phyloP scores from a whole-genome alignment of 1,140 invertebrate species.

The Chironomus tepperi region DNA sequence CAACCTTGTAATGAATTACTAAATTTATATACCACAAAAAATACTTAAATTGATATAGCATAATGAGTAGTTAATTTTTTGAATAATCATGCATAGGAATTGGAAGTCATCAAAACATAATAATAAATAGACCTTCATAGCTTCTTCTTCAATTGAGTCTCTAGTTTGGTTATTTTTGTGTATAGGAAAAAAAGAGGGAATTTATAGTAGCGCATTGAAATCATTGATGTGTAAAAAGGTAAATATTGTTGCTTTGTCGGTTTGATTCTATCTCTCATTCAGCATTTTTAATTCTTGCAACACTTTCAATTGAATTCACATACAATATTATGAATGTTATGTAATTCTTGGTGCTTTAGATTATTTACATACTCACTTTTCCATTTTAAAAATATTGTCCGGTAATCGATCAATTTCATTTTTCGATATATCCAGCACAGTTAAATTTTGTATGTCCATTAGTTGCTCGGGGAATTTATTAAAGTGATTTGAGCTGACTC shows the following conservation, averaged over 20 bases:
- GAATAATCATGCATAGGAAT: too few species aligned
- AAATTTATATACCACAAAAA: too few species aligned
- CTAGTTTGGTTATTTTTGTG: neutral
- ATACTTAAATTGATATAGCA: too few species aligned
- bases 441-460: constrained; percentile 47
- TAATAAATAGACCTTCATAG: too few species aligned
- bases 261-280: neutral
- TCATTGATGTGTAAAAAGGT: constrained; percentile 19
- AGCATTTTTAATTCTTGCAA: neutral
- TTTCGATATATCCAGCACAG: constrained; percentile 59
- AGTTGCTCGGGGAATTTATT: constrained; percentile 48
- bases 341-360: neutral
- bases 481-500: constrained; percentile 50
- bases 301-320: constrained; percentile 19
- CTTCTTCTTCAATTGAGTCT: neutral
- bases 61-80: too few species aligned
- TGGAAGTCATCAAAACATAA: too few species aligned
- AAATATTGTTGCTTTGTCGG: constrained; percentile 17
- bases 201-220: constrained; percentile 19
- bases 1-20: too few species aligned
- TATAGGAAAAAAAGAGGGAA: neutral
- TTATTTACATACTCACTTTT: constrained; percentile 48
- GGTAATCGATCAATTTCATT: constrained; percentile 55
- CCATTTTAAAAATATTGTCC: constrained; percentile 49
- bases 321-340: neutral